Conservation (phyloP, 2,113 vertebrate species). For the Microcebus lehilahytsara region DNA sequence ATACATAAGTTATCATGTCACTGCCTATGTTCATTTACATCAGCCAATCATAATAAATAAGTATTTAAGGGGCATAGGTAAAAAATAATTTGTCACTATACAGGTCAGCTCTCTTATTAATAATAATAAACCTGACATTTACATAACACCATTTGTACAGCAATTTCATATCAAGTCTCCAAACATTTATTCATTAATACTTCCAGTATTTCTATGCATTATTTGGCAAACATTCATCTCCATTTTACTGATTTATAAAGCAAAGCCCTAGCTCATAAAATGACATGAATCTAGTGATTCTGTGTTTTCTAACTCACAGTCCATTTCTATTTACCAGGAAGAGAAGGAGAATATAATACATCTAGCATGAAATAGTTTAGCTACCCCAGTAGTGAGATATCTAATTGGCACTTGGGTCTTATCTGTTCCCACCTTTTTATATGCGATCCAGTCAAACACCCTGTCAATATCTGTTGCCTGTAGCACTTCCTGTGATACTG, state of each 20-base stretch:
- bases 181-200: slow-evolving; percentile 55
- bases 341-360: background rate
- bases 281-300: background rate
- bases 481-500: slow-evolving; percentile 96
- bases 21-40: background rate
- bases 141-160: background rate
- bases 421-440: slow-evolving; percentile 92
- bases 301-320: background rate
- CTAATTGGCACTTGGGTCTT: background rate
- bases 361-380: background rate
- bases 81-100: slow-evolving; percentile 45
- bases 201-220: slow-evolving; percentile 28
- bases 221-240: slow-evolving; percentile 40
- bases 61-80: background rate
- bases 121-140: slow-evolving; percentile 49
- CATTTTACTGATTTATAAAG: slow-evolving; percentile 36
- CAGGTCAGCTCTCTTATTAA: background rate
- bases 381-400: background rate
- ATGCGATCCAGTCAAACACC: slow-evolving; percentile 99
- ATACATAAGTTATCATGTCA: background rate
- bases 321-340: background rate
- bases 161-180: background rate
- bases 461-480: slow-evolving; percentile 94
- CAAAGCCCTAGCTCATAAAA: background rate
- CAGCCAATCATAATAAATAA: slow-evolving; percentile 26